Conservation (phyloP, 2,797 vertebrate genomes). For the Sardinella longiceps region DNA sequence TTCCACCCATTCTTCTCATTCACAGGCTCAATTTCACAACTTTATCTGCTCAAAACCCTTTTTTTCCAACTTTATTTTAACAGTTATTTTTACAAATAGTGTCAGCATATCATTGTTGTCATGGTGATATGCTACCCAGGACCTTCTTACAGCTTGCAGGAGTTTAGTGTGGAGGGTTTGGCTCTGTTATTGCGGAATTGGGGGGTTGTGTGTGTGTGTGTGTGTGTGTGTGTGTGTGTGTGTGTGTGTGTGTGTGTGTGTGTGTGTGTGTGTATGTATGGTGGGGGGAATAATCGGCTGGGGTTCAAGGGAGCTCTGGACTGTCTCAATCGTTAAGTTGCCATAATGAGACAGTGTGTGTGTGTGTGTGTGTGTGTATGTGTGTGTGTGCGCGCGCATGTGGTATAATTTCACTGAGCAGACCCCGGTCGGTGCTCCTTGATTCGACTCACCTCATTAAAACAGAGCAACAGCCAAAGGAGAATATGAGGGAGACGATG, state of each 20-base stretch:
- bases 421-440: conserved; percentile 29
- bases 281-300: too few species aligned
- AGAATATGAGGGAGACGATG: conserved; percentile 40
- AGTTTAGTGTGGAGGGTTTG: neutral
- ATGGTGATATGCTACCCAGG: neutral
- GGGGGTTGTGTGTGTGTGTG: neutral
- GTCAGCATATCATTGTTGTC: neutral
- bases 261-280: too few species aligned
- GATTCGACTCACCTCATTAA: conserved; percentile 48
- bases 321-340: conserved; percentile 49
- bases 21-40: neutral
- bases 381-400: too few species aligned
- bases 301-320: conserved; percentile 36
- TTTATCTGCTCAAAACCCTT: neutral
- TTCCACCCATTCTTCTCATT: neutral
- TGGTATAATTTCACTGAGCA: conserved; percentile 35
- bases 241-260: neutral
- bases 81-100: neutral
- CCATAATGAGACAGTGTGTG: conserved; percentile 33
- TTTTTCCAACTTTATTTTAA: neutral
- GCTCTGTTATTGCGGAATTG: neutral
- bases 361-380: neutral
- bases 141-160: neutral
- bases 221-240: conserved; percentile 6
- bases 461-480: conserved; percentile 29